Base-by-base conservation (phyloP, 1,140 invertebrate species). In the Danaus plexippus region DNA sequence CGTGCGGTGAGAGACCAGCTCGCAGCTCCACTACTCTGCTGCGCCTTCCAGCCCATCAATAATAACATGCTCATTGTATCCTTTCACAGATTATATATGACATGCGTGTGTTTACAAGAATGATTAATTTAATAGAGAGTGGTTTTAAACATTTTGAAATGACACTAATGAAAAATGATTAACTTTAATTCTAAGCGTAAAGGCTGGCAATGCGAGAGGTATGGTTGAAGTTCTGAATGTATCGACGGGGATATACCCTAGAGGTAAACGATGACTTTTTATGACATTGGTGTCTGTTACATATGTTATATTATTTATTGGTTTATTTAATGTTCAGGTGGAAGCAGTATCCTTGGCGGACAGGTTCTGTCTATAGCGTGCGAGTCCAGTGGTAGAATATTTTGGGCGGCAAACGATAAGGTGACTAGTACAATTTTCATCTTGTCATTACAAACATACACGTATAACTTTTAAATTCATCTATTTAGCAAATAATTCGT, bases 1-100 rank as follows among this genome's bases (percentile, higher is more conserved):
- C 82, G 94, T 54, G 87, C 88, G 41, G 90, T 94, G 22, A 75
- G 74, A 49, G 93, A 94, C 80, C 91, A 90, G 61, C 82, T 91
- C 42, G 75, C 77, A 44, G 88, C 89, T 11, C 90, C 93, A 73
- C 87, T 95, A 46, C 85, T 94, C 1, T 94, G 91, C 61, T 95
- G 94, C 80, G 88, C 91, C 22, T 97, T 97, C 82, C 93, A 95
- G 76, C 95, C 95, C 1, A 89, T 91, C 13, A 97, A 97, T 80
- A 96, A 96, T 73, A 97, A 97, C 87, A 92, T 96, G 88, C 91
- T 96, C 67, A 90, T 95, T 74, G 93, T 94, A 93, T 91, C 89
- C 89, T 91, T 90, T 87, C 10, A 32, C 22, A 32, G 22, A 32
- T 32, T 32, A 32, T 32, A 32, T 32, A 32, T 32, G 22, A 32